These are phyloP conservation scores for Agonopterix arenella DNA, from an alignment of 2,888 invertebrate species.

Conservation along the genomic window DNA sequence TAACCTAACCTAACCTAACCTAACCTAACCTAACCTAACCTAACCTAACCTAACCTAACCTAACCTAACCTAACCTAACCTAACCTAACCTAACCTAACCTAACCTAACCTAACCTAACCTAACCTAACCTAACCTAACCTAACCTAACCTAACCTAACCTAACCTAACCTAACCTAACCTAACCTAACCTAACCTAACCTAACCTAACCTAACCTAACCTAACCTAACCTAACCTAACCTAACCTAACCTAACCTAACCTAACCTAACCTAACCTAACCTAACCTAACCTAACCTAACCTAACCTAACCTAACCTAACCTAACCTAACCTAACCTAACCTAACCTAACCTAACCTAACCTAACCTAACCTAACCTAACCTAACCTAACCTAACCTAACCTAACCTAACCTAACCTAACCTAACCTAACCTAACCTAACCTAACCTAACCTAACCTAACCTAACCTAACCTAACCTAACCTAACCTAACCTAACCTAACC, in stretches of 20 bases:
- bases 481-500: slow-evolving; percentile 6
- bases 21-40: slow-evolving; percentile 11
- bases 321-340: slow-evolving; percentile 13
- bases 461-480: slow-evolving; percentile 7
- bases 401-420: slow-evolving; percentile 13
- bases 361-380: slow-evolving; percentile 15
- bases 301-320: slow-evolving; percentile 17
- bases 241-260: slow-evolving; percentile 11
- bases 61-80: slow-evolving; percentile 16
- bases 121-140: slow-evolving; percentile 14
- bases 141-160: slow-evolving; percentile 13
- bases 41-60: slow-evolving; percentile 16
- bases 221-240: slow-evolving; percentile 12
- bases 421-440: slow-evolving; percentile 11
- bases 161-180: slow-evolving; percentile 17
- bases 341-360: slow-evolving; percentile 23
- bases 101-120: slow-evolving; percentile 9
- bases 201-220: slow-evolving; percentile 12
- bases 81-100: slow-evolving; percentile 8
- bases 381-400: slow-evolving; percentile 15
- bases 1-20: slow-evolving; percentile 9
- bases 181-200: slow-evolving; percentile 17
- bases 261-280: slow-evolving; percentile 17
- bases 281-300: slow-evolving; percentile 18
- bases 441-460: slow-evolving; percentile 11